Evolutionary conservation across 2,797 vertebrate genomes (phyloP), one percentile per base, ranked within the genome.

Genomic region (Chloroceryle amazona): DNA sequence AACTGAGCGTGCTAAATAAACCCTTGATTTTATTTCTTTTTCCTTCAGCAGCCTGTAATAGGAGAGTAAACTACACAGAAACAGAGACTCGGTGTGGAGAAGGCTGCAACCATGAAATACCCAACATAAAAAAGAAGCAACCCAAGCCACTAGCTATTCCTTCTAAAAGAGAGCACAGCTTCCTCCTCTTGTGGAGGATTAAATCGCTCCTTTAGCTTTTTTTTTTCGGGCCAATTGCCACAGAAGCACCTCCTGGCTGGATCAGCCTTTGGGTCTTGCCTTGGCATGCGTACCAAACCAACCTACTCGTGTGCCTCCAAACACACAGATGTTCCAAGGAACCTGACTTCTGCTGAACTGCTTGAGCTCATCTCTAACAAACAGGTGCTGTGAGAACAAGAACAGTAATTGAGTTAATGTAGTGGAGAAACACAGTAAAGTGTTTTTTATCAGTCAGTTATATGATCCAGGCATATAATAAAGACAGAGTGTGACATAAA

Each of bases 371-470:
- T 97, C 95, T 92, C 96, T 97, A 94, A 97, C 91, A 97, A 97
- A 97, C 97, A 97, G 96, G 97, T 98, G 96, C 90, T 91, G 86
- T 66, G 95, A 96, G 94, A 96, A 97, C 95, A 96, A 90, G 96
- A 96, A 95, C 76, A 65, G 97, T 96, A 95, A 97, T 89, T 97
- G 98, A 98, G 95, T 96, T 97, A 98, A 97, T 97, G 90, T 95
- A 95, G 91, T 97, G 91, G 95, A 97, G 95, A 98, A 97, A 97
- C 86, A 97, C 92, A 94, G 86, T 91, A 97, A 97, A 97, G 95
- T 85, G 96, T 95, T 97, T 97, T 97, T 95, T 96, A 96, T 97
- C 97, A 90, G 95, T 92, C 79, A 96, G 87, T 96, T 96, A 95
- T 75, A 95, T 35, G 62, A 97, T 96, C 89, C 93, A 92, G 95